phyloP scores from a whole-genome alignment of 2,888 invertebrate genomes.

The Ormyrus rosae region DNA sequence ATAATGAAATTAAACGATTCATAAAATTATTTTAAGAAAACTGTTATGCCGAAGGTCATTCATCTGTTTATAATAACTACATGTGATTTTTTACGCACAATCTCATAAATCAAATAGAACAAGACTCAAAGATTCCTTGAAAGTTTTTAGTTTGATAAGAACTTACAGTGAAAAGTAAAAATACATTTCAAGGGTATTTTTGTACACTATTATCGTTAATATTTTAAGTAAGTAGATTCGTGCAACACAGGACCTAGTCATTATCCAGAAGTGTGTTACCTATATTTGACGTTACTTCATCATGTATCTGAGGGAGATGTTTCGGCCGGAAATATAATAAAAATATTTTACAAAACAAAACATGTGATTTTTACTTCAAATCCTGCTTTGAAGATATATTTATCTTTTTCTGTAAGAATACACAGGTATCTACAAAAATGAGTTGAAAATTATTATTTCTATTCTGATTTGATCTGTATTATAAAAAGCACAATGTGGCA shows the following conservation, averaged over 20 bases:
- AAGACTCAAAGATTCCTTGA: slow-evolving; percentile 34
- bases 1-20: slow-evolving; percentile 35
- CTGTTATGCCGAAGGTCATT: slow-evolving; percentile 28
- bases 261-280: slow-evolving; percentile 68
- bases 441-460: slow-evolving; percentile 24
- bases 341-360: slow-evolving; percentile 59
- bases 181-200: slow-evolving; percentile 67
- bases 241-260: slow-evolving; percentile 72
- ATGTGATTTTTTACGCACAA: slow-evolving; percentile 45
- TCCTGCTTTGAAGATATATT: slow-evolving; percentile 49
- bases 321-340: slow-evolving; percentile 53
- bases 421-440: slow-evolving; percentile 38
- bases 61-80: slow-evolving; percentile 11
- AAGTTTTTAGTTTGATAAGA: slow-evolving; percentile 3
- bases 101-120: slow-evolving; percentile 24
- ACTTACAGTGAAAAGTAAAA: slow-evolving; percentile 11
- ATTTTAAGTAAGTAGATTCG: slow-evolving; percentile 62
- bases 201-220: slow-evolving; percentile 71
- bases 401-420: slow-evolving; percentile 51
- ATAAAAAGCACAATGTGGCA: slow-evolving; percentile 41
- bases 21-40: slow-evolving; percentile 37
- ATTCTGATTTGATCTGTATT: background rate
- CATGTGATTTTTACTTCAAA: slow-evolving; percentile 51
- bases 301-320: slow-evolving; percentile 39
- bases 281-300: slow-evolving; percentile 70